Evolutionary conservation across 1,140 invertebrate genomes (phyloP).

Genomic region (Goniozus legneri): DNA sequence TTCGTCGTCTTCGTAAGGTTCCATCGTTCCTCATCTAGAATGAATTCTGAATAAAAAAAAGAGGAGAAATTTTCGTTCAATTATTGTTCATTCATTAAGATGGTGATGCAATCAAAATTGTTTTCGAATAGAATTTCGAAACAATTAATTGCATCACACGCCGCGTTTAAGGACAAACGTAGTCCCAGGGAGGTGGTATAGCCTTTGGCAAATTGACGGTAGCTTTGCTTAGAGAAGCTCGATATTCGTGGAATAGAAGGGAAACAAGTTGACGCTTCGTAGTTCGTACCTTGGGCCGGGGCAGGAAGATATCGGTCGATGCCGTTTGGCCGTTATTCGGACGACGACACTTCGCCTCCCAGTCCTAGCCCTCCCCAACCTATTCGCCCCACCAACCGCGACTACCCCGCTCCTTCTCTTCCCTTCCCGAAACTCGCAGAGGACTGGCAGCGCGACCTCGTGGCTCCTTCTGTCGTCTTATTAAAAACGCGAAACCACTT

Average conservation of each 20-base stretch:
- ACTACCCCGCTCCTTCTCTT: constrained; percentile 28
- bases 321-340: constrained; percentile 56
- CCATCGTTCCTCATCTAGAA: too few relatives aligned
- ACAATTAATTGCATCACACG: too few relatives aligned
- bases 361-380: constrained; percentile 31
- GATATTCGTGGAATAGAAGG: constrained; percentile 52
- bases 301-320: constrained; percentile 54
- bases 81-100: too few relatives aligned
- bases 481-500: constrained; percentile 30
- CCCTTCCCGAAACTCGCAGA: too few relatives aligned
- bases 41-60: too few relatives aligned
- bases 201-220: constrained; percentile 54
- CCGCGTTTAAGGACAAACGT: too few relatives aligned
- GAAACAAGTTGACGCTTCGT: constrained; percentile 54
- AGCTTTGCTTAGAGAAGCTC: too few relatives aligned
- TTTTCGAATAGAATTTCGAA: too few relatives aligned
- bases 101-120: too few relatives aligned
- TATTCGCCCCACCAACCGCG: constrained; percentile 16
- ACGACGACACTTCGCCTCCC: constrained; percentile 55
- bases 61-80: too few relatives aligned
- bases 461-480: constrained; percentile 33
- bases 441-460: constrained; percentile 33
- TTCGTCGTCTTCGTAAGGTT: constrained; percentile 65
- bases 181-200: too few relatives aligned
- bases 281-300: constrained; percentile 11